Conservation (phyloP, 2,113 vertebrate species). For the Pseudopipra pipra region DNA sequence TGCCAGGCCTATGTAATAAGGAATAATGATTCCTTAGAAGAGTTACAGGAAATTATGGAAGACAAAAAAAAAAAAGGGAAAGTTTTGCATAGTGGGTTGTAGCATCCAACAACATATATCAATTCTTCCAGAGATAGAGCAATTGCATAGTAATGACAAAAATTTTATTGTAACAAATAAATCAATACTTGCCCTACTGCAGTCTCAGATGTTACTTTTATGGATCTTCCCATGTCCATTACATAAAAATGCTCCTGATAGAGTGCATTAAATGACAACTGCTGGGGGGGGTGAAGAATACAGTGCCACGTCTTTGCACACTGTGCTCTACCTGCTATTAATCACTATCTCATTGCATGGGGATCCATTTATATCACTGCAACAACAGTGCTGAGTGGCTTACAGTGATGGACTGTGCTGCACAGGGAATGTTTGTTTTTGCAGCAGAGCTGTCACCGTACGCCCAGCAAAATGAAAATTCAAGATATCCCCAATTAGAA, state of each 20-base stretch:
- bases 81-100: conserved; percentile 69
- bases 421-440: conserved; percentile 62
- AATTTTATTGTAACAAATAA: conserved; percentile 82
- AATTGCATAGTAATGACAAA: conserved; percentile 81
- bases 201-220: conserved; percentile 79
- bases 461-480: conserved; percentile 32
- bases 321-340: conserved; percentile 58
- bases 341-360: conserved; percentile 66
- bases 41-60: conserved; percentile 78
- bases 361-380: conserved; percentile 71
- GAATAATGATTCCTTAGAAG: conserved; percentile 82
- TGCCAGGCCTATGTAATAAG: conserved; percentile 79
- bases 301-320: neutral
- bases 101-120: conserved; percentile 72
- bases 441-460: conserved; percentile 52
- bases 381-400: conserved; percentile 55
- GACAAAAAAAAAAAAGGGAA: conserved; percentile 27
- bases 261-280: conserved; percentile 72
- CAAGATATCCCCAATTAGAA: conserved; percentile 19
- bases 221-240: conserved; percentile 76
- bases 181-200: conserved; percentile 75
- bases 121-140: conserved; percentile 74
- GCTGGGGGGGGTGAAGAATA: conserved; percentile 45
- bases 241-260: conserved; percentile 67
- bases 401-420: conserved; percentile 52